Conservation (phyloP, 2,888 invertebrate species). For the Platynereis dumerilii region DNA sequence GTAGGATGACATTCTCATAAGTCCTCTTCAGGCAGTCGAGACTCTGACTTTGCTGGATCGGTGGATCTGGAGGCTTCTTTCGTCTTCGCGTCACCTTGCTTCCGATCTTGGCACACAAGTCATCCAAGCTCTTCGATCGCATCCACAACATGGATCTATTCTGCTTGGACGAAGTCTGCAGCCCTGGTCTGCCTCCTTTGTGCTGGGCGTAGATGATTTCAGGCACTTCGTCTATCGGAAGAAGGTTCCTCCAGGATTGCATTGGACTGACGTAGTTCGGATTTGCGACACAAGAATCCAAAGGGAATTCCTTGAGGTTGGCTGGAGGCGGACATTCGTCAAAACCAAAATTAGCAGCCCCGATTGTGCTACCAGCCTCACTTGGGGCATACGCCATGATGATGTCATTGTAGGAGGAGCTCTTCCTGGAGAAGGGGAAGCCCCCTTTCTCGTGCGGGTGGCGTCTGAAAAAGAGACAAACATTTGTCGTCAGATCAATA, state of each 20-base stretch:
- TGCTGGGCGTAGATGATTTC: conserved; percentile 18
- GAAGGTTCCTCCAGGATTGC: conserved; percentile 12
- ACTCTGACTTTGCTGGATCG: neutral
- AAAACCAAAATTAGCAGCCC: conserved; percentile 12
- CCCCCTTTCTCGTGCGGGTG: neutral
- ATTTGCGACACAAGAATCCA: conserved; percentile 2
- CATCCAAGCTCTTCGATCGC: conserved; percentile 22
- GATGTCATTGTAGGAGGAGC: conserved; percentile 18
- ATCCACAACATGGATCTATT: conserved; percentile 10
- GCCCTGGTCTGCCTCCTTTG: conserved; percentile 1
- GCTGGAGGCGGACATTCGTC: conserved; percentile 10
- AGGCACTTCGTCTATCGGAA: conserved; percentile 22
- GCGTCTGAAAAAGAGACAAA: neutral
- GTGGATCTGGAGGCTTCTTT: conserved; percentile 3
- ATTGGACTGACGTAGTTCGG: conserved; percentile 6
- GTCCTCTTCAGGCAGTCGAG: neutral
- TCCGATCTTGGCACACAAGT: conserved; percentile 11
- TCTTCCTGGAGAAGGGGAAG: conserved; percentile 6
- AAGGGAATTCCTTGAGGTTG: conserved; percentile 8
- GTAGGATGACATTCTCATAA: conserved; percentile 4
- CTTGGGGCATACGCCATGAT: conserved; percentile 24
- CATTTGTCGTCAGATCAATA: no score
- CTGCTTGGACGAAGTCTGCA: neutral
- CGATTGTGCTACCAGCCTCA: conserved; percentile 2
- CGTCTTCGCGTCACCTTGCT: neutral